Conservation (phyloP, 2,888 invertebrate species). For the Petrolisthes manimaculis region DNA sequence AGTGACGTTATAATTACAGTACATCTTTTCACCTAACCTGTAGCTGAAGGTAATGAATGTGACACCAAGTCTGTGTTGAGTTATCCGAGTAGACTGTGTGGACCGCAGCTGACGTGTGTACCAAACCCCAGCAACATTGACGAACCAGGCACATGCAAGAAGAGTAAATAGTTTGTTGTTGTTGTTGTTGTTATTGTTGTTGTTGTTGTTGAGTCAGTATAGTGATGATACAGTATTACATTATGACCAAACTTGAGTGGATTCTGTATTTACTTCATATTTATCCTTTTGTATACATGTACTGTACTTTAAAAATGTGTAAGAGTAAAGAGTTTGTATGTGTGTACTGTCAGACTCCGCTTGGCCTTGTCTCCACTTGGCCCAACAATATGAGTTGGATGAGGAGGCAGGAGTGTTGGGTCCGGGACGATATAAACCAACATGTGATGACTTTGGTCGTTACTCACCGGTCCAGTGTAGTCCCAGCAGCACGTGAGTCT, state of each 20-base stretch:
- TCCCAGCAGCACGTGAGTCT: slow-evolving; percentile 50
- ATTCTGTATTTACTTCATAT: background rate
- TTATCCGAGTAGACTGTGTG: slow-evolving; percentile 52
- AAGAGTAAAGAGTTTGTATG: too few relatives aligned
- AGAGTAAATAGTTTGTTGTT: slow-evolving; percentile 24
- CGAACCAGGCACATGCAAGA: background rate
- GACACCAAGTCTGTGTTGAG: slow-evolving; percentile 9
- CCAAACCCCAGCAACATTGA: background rate
- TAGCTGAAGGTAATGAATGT: slow-evolving; percentile 51
- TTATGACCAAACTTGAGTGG: too few relatives aligned
- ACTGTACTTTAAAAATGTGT: too few relatives aligned
- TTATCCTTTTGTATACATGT: background rate
- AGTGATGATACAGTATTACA: too few relatives aligned
- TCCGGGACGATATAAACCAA: slow-evolving; percentile 42
- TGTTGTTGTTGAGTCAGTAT: background rate
- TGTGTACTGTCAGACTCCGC: slow-evolving; percentile 6
- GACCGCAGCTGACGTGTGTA: slow-evolving; percentile 43
- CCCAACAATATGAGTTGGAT: slow-evolving; percentile 30
- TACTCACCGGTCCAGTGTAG: slow-evolving; percentile 47
- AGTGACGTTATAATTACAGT: background rate
- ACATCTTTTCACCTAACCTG: background rate
- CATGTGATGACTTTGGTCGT: slow-evolving; percentile 43
- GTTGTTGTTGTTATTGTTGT: background rate
- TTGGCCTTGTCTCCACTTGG: slow-evolving; percentile 33
- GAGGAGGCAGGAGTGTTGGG: slow-evolving; percentile 32